Percentiles rank a stretch among this genome's conserved stretches.
Conservation (phyloP, 2,113 vertebrate genomes). For the Otis tarda region DNA sequence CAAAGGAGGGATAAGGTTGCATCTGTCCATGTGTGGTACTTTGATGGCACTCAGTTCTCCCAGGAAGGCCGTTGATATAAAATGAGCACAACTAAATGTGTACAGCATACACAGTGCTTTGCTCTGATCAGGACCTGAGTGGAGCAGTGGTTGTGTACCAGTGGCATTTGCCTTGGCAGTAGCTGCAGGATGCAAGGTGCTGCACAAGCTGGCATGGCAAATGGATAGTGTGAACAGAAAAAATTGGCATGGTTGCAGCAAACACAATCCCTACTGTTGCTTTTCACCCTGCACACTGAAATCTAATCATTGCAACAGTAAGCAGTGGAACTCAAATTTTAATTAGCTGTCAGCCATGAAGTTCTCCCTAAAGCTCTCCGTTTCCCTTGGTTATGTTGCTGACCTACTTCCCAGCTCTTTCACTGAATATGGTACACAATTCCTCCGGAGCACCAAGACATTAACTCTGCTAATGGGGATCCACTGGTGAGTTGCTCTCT, state of each 20-base stretch:
- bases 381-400: background rate
- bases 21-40: background rate
- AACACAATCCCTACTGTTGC: background rate
- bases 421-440: background rate
- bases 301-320: background rate
- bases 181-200: background rate
- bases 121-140: background rate
- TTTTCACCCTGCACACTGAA: background rate
- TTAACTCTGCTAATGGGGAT: background rate
- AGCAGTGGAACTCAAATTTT: background rate
- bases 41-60: background rate
- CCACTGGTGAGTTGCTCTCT: background rate
- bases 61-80: background rate
- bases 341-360: slow-evolving; percentile 15
- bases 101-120: background rate
- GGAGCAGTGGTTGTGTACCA: background rate
- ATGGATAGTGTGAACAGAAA: background rate
- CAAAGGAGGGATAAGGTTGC: background rate
- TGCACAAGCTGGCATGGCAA: background rate
- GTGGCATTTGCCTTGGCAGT: background rate
- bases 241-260: background rate
- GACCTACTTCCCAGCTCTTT: slow-evolving; percentile 38
- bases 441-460: background rate
- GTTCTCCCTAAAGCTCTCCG: background rate
- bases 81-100: background rate